Evolutionary conservation across 2,797 vertebrate species (phyloP), one percentile per base, ranked within the genome.

Genomic region (Taenioides sp.): DNA sequence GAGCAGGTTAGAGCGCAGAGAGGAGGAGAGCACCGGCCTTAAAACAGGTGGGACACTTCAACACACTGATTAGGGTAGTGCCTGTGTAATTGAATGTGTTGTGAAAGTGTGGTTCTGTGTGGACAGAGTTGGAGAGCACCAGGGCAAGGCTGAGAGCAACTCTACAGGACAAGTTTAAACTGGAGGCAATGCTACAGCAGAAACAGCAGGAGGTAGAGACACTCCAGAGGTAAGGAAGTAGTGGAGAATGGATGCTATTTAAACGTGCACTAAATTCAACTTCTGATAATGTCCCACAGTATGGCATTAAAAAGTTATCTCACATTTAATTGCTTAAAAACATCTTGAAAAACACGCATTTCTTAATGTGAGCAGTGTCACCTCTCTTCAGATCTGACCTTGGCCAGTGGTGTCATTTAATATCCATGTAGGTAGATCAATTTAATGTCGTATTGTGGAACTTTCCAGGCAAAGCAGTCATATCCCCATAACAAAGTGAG

Each of bases 131-230:
- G 78, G 89, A 92, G 78, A 92, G 81, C 18, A 74, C 91, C 63
- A 94, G 88, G 73, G 91, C 70, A 65, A 93, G 93, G 60, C 82
- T 97, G 75, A 88, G 94, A 85, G 88, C 92, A 40, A 84, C 89
- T 2, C 95, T 96, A 78, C 93, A 88, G 70, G 94, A 96, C 84
- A 96, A 92, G 67, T 87, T 83, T 18, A 93, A 95, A 80, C 73
- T 96, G 86, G 90, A 81, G 20, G 92, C 93, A 64, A 90, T 94
- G 0, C 84, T 95, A 67, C 93, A 92, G 76, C 95, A 94, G 74
- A 92, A 91, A 68, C 94, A 95, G 79, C 91, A 94, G 9, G 95
- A 98, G 90, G 89, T 95, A 18, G 84, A 71, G 25, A 12, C 40
- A 0, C 73, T 86, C 0, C 72, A 50, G 14, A 80, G 85, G 91